Evolutionary conservation across 2,113 vertebrate genomes (phyloP).

Genomic region (Romanogobio albipinnatus): DNA sequence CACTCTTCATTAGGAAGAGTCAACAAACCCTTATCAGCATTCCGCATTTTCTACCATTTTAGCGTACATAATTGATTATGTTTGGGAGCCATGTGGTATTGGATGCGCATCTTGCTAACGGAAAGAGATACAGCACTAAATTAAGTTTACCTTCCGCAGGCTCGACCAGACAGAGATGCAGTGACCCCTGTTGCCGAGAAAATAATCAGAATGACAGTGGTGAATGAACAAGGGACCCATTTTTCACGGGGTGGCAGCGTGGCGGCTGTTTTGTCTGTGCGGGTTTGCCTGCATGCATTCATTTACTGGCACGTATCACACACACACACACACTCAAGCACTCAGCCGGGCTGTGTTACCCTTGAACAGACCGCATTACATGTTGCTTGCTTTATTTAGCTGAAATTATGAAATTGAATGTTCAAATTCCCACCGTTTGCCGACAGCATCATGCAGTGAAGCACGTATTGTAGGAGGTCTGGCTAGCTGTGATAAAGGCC

Average conservation of each 20-base stretch:
- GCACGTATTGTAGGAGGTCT: slow-evolving; percentile 5
- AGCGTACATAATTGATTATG: slow-evolving; percentile 78
- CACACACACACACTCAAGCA: not conserved
- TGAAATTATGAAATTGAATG: slow-evolving; percentile 23
- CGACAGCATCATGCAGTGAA: slow-evolving; percentile 49
- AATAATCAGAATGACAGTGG: slow-evolving; percentile 43
- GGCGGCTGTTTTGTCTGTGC: not conserved
- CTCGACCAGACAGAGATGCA: slow-evolving; percentile 66
- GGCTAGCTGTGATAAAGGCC: slow-evolving; percentile 32
- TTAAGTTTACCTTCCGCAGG: slow-evolving; percentile 76
- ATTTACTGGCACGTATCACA: not conserved
- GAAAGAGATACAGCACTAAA: slow-evolving; percentile 75
- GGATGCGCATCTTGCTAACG: slow-evolving; percentile 65
- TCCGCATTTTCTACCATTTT: slow-evolving; percentile 73
- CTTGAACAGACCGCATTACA: slow-evolving; percentile 2
- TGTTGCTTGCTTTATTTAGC: not conserved
- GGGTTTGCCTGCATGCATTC: slow-evolving; percentile 4
- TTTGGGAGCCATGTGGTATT: slow-evolving; percentile 72
- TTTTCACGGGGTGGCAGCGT: not conserved
- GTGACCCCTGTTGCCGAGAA: slow-evolving; percentile 70
- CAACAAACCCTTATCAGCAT: slow-evolving; percentile 76
- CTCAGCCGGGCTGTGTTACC: slow-evolving; percentile 10
- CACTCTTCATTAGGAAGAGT: slow-evolving; percentile 71
- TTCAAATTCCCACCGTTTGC: slow-evolving; percentile 30
- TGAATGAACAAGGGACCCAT: slow-evolving; percentile 9